phyloP scores from a whole-genome alignment of 2,113 vertebrate genomes.

The Proterorhinus semilunaris region DNA sequence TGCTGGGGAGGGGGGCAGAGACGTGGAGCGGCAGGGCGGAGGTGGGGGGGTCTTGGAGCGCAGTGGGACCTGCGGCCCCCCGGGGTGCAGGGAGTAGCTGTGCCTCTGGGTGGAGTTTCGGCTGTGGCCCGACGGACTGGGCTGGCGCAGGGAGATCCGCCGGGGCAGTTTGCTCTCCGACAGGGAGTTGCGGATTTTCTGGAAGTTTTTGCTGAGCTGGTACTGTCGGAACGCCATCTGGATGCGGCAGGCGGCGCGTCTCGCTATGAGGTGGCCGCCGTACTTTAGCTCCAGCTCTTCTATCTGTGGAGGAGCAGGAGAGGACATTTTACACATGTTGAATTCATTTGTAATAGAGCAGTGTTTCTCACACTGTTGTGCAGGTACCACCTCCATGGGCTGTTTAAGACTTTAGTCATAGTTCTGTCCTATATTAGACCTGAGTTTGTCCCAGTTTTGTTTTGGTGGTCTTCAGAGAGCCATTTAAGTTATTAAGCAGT shows the following conservation, averaged over 20 bases:
- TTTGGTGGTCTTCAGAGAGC: no score
- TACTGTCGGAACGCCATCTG: slow-evolving; percentile 98
- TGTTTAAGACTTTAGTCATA: no score
- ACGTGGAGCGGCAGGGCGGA: slow-evolving; percentile 84
- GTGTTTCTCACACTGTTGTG: neutral
- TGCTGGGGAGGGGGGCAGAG: slow-evolving; percentile 84
- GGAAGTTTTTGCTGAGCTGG: slow-evolving; percentile 99
- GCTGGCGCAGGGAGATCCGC: slow-evolving; percentile 91
- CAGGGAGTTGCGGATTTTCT: slow-evolving; percentile 97
- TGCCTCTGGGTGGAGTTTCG: slow-evolving; percentile 66
- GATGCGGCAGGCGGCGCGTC: slow-evolving; percentile 94
- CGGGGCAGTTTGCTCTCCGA: slow-evolving; percentile 93
- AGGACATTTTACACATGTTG: slow-evolving; percentile 25
- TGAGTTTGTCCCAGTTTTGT: no score
- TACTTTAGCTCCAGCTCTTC: slow-evolving; percentile 99
- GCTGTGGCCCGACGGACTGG: slow-evolving; percentile 64
- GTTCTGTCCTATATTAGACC: no score
- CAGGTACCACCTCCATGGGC: no score
- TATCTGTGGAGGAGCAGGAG: slow-evolving; percentile 76
- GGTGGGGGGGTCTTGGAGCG: slow-evolving; percentile 73
- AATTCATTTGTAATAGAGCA: slow-evolving; percentile 18
- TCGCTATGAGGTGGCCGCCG: slow-evolving; percentile 92
- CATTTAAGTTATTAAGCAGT: no score
- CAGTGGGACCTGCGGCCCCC: slow-evolving; percentile 61
- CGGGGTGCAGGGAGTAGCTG: slow-evolving; percentile 67